Evolutionary conservation across 2,888 invertebrate species (phyloP).

Genomic region (Troides aeacus): DNA sequence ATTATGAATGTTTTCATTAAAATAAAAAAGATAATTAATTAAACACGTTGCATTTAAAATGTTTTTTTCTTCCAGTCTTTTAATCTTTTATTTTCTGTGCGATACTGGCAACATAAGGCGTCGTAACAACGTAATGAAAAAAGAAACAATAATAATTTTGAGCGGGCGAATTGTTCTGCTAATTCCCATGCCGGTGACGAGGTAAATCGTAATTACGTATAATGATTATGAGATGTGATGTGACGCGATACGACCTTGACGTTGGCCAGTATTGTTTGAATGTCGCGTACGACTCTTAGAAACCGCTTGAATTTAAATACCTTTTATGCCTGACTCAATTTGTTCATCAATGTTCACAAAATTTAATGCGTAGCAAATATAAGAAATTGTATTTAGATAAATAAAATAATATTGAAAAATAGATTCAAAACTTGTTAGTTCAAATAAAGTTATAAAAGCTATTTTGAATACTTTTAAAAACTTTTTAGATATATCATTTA

Average conservation of each 20-base stretch:
- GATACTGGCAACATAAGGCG: slow-evolving; percentile 14
- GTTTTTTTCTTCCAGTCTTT: neutral
- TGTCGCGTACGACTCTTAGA: slow-evolving; percentile 44
- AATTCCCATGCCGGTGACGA: slow-evolving; percentile 42
- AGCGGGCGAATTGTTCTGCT: slow-evolving; percentile 37
- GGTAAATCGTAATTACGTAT: slow-evolving; percentile 67
- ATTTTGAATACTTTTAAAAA: too few species aligned
- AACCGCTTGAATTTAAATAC: slow-evolving; percentile 41
- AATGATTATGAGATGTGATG: slow-evolving; percentile 45
- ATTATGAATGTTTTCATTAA: too few species aligned
- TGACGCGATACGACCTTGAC: slow-evolving; percentile 69
- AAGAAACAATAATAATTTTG: slow-evolving; percentile 32
- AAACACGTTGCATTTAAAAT: neutral
- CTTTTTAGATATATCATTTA: too few species aligned
- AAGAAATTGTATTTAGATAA: neutral
- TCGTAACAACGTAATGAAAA: slow-evolving; percentile 16
- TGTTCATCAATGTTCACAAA: slow-evolving; percentile 3
- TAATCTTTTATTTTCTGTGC: slow-evolving; percentile 30
- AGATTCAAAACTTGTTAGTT: neutral
- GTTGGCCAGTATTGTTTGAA: slow-evolving; percentile 71
- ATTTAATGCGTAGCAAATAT: neutral
- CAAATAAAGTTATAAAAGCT: too few species aligned
- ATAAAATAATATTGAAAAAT: neutral
- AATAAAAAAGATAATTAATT: too few species aligned
- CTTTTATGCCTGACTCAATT: slow-evolving; percentile 20